phyloP scores from a whole-genome alignment of 2,888 invertebrate species.

The Mythimna pallens region DNA sequence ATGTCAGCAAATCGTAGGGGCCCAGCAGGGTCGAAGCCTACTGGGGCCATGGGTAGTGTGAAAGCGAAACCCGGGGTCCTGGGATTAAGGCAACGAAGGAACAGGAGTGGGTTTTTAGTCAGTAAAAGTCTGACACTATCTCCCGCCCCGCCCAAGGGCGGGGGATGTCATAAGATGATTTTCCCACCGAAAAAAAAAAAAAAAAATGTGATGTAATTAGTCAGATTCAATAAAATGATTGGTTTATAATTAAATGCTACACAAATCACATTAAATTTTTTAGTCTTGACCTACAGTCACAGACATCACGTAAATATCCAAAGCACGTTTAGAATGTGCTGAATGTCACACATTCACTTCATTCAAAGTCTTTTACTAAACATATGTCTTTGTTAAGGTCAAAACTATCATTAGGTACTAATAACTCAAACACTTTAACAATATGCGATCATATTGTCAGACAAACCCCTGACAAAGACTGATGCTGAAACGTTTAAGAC shows the following conservation, averaged over 20 bases:
- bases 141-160: too few species aligned
- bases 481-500: slow-evolving; percentile 30
- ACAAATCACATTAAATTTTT: not conserved
- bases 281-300: slow-evolving; percentile 28
- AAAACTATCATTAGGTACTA: slow-evolving; percentile 32
- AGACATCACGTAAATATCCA: not conserved
- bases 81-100: too few species aligned
- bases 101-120: too few species aligned
- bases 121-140: too few species aligned
- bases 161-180: too few species aligned
- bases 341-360: slow-evolving; percentile 48
- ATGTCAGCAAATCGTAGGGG: too few species aligned
- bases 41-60: too few species aligned
- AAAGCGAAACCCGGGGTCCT: too few species aligned
- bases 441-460: slow-evolving; percentile 18
- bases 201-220: too few species aligned
- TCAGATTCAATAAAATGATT: too few species aligned
- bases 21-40: too few species aligned
- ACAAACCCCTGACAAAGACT: slow-evolving; percentile 35
- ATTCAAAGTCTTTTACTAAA: slow-evolving; percentile 19
- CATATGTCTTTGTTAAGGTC: slow-evolving; percentile 36
- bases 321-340: slow-evolving; percentile 1
- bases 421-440: slow-evolving; percentile 30
- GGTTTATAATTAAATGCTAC: not conserved
- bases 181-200: too few species aligned